Base-by-base conservation (phyloP, 2,888 invertebrate species). In the Beris morrisii region DNA sequence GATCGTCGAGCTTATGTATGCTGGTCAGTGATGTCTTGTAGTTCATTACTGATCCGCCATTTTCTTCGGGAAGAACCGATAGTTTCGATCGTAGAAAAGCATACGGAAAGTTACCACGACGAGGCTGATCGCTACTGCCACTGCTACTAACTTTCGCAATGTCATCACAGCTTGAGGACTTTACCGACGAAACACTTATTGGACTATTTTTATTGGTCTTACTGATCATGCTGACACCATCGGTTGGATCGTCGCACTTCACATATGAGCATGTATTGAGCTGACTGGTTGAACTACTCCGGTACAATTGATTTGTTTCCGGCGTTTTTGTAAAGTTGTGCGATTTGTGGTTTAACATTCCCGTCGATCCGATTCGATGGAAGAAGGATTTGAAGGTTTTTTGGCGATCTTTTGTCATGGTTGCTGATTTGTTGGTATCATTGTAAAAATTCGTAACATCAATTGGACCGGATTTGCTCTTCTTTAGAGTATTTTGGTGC, bases 241-340 rank as follows among this genome's bases (percentile, higher is more conserved):
- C 90, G n/a, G 89, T 88, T 7, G 91, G 90, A 80, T 91, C 91
- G 76, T 91, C 91, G 69, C 89, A 90, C 76, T 89, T 88, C 45
- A 91, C 85, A 75, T 91, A 91, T 28, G 80, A 81, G 70, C 76
- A 77, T 30, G 87, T 87, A 69, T 89, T 88, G 71, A 91, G 79
- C 75, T 90, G 90, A 64, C 90, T 90, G 32, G 91, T 90, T 45
- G 90, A 90, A 76, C 89, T 89, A 75, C 89, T 89, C 65, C 91
- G 83, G 74, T 90, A 90, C n/a, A 91, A 53, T 50, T 68, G 69
- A 59, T 65, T 67, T 6, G 65, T 38, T 28, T 70, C 80, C 15
- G 78, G 74, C 4, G 76, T 77, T 67, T 79, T 77, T 0, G 76
- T 71, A 32, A 78, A 73, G 71, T 78, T 79, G 70, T 80, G 78